Evolutionary conservation across 2,113 vertebrate genomes (phyloP).

Genomic region (Ameiurus melas): DNA sequence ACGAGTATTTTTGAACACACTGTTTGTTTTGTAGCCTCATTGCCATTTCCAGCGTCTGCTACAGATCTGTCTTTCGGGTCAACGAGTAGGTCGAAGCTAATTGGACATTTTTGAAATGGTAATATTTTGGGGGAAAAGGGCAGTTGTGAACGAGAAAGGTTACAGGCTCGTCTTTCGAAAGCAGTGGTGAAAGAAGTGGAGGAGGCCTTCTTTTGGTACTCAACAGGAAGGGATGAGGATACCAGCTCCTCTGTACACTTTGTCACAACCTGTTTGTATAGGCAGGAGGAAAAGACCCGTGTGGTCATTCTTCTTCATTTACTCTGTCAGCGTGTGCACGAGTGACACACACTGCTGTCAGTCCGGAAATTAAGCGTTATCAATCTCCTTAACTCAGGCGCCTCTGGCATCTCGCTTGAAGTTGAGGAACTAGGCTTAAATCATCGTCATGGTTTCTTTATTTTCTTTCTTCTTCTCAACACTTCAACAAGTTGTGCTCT

Average conservation of each 20-base stretch:
- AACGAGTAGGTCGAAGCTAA: constrained; percentile 46
- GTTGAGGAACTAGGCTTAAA: constrained; percentile 10
- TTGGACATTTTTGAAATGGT: constrained; percentile 46
- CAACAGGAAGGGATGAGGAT: constrained; percentile 25
- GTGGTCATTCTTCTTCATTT: constrained; percentile 52
- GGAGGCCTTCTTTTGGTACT: not conserved
- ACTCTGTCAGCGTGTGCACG: constrained; percentile 37
- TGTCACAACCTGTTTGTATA: constrained; percentile 33
- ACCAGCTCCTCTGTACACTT: constrained; percentile 17
- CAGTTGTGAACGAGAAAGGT: constrained; percentile 3
- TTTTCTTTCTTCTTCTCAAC: not conserved
- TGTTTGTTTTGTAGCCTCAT: constrained; percentile 26
- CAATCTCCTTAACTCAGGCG: constrained; percentile 31
- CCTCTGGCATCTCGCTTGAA: not conserved
- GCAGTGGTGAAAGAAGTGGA: not conserved
- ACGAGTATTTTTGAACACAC: not conserved
- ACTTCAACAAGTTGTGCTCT: not conserved
- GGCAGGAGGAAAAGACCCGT: not conserved
- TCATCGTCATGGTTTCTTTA: not conserved
- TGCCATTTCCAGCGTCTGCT: constrained; percentile 31
- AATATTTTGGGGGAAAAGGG: constrained; percentile 46
- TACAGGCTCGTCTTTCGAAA: constrained; percentile 38
- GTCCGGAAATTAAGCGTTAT: constrained; percentile 46
- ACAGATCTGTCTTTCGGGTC: constrained; percentile 31
- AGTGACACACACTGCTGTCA: constrained; percentile 41